These are phyloP conservation scores for Solea senegalensis DNA, from an alignment of 2,113 vertebrate species.

Conservation along the genomic window DNA sequence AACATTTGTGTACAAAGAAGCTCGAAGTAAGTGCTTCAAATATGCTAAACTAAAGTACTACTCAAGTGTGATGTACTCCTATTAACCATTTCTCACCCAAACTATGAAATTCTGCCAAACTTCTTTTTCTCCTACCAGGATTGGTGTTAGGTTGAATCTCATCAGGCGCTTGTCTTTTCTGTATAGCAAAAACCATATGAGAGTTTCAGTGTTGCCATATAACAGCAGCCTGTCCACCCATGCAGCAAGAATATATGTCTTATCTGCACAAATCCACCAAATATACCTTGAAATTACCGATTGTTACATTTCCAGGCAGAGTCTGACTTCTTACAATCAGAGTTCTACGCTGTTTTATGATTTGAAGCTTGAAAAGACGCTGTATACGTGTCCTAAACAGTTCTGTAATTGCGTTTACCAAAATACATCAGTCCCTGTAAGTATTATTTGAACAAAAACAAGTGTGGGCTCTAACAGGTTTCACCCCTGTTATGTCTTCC, in stretches of 20 bases:
- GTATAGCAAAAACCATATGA: neutral
- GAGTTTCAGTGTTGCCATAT: neutral
- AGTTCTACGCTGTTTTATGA: neutral
- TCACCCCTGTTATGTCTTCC: neutral
- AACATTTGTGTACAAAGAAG: too few relatives aligned
- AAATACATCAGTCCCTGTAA: neutral
- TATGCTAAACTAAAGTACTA: too few relatives aligned
- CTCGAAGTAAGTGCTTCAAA: too few relatives aligned
- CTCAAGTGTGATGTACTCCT: too few relatives aligned
- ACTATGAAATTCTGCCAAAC: too few relatives aligned
- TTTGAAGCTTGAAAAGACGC: neutral
- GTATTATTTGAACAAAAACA: constrained; percentile 3
- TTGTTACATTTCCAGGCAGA: constrained; percentile 1
- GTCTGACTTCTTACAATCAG: neutral
- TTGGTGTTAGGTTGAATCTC: too few relatives aligned
- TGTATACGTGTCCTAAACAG: neutral
- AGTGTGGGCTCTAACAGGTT: too few relatives aligned
- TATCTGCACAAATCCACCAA: constrained; percentile 6
- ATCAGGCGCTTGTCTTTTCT: neutral
- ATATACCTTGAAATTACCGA: neutral
- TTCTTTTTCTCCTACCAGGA: too few relatives aligned
- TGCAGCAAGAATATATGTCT: neutral
- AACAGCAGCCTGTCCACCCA: neutral
- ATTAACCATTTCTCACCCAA: too few relatives aligned
- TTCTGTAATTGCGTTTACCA: neutral